Base-by-base conservation (phyloP, 2,797 vertebrate species). In the Smutsia temminckii region DNA sequence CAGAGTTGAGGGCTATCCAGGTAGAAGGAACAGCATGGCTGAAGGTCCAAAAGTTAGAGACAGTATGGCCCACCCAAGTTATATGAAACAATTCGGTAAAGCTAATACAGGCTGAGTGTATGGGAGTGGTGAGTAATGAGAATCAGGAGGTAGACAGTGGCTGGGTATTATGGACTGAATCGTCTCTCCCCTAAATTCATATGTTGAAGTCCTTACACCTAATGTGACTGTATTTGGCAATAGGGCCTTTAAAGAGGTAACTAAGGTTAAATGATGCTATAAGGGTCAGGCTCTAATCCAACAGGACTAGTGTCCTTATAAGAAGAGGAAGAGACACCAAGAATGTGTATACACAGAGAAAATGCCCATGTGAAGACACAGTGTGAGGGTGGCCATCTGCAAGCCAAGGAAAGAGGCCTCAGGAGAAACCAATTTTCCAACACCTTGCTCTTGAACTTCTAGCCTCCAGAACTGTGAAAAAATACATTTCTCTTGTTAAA, bases 161-260 rank as follows among this genome's bases (percentile, higher is more conserved):
- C 21, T 29, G 84, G 59, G 68, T 55, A 27, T 79, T 77, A 74
- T 37, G 29, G 29, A 80, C 4, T 68, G 81, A 80, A 75, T 21
- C 40, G 18, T 68, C 27, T 64, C 37, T 46, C 34, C 20, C n/a
- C 25, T 25, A 80, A 59, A 71, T 79, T 80, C 57, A 51, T 74
- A 72, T 66, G 49, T 51, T 83, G 42, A 79, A 63, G 37, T 29
- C 21, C 51, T 85, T 40, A 71, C 25, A 8, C 25, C n/a, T 40
- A 86, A 25, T 55, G 68, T 85, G 87, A 78, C 66, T 94, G 3
- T 81, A 68, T 95, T 95, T 93, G 75, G 40, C 17, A n/a, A 89
- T 1, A 72, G 16, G 23, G 9, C 5, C 88, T 95, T 78, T 59
- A 89, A 79, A 71, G 25, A 85, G 18, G 21, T 81, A 77, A 81